These are phyloP conservation scores for Caenorhabditis becei DNA, from an alignment of 2,888 invertebrate species.

Conservation along the genomic window DNA sequence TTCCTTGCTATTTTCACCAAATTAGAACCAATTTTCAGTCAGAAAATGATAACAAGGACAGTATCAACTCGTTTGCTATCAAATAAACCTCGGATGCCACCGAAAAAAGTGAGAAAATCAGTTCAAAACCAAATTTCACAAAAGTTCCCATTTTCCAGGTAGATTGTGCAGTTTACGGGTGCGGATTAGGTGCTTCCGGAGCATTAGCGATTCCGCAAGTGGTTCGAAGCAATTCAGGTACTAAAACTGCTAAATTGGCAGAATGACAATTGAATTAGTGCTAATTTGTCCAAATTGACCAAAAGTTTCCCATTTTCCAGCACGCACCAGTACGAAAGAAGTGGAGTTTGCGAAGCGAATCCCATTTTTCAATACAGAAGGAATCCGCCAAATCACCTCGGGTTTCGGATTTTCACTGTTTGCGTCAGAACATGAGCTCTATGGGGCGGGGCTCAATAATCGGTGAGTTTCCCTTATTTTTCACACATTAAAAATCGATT, in stretches of 20 bases:
- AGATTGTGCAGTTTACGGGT: conserved; percentile 75
- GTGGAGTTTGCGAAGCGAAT: conserved; percentile 70
- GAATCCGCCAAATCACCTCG: conserved; percentile 73
- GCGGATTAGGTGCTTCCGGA: conserved; percentile 74
- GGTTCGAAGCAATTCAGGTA: conserved; percentile 33
- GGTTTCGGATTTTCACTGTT: conserved; percentile 81
- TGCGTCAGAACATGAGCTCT: conserved; percentile 71
- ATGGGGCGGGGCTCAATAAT: conserved; percentile 79
- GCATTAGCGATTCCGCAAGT: conserved; percentile 72
- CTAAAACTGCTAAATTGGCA: too few species aligned
- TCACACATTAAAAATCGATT: background rate
- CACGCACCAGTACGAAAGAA: conserved; percentile 52
- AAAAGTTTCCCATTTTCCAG: too few species aligned
- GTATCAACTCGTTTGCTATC: conserved; percentile 16
- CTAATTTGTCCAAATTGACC: conserved; percentile 5
- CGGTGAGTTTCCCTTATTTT: conserved; percentile 55
- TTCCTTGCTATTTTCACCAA: background rate
- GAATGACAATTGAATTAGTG: conserved; percentile 19
- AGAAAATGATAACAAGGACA: background rate
- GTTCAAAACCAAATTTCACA: background rate
- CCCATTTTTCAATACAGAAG: conserved; percentile 72
- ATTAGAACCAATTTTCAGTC: background rate
- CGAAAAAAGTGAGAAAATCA: conserved; percentile 32
- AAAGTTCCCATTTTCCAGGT: too few species aligned
- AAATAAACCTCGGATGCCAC: conserved; percentile 12